Evolutionary conservation across 2,888 invertebrate species (phyloP), one percentile per base, ranked within the genome.

Genomic region (Eucera pruinosa): DNA sequence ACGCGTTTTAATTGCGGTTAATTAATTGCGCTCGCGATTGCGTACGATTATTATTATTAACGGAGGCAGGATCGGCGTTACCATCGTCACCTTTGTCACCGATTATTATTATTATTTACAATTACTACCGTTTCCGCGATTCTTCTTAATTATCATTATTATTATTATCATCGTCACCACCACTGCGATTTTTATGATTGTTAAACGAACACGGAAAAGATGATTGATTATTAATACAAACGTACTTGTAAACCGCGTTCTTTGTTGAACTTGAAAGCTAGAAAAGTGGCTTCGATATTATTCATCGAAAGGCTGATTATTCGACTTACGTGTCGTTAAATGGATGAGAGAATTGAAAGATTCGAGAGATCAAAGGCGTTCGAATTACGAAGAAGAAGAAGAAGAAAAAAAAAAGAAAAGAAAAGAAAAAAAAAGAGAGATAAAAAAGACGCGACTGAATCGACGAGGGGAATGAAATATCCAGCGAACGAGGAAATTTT

Each of bases 131-230:
- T 9, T 11, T 9, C 36, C n/a, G n/a, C n/a, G n/a, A 36, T 36
- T 36, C 36, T 11, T 36, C 6, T 36, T 36, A 36, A 33, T 23
- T 23, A 13, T 18, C 15, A 15, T 0, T 33, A 33, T n/a, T 25
- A 36, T 62, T 25, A 36, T 23, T 78, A 80, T 78, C 61, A 77
- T 69, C n/a, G n/a, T n/a, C n/a, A n/a, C n/a, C n/a, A n/a, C n/a
- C n/a, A n/a, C n/a, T n/a, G n/a, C n/a, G n/a, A n/a, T 62, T 74
- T 64, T 68, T 57, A 50, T 74, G 58, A 52, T 48, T 64, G 68
- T 67, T 68, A 61, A 36, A 11, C 25, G 20, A 55, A 20, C 43
- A 23, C 48, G n/a, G n/a, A n/a, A n/a, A 20, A 58, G 50, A 74
- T 36, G 33, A 62, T 75, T 60, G 36, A 67, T 57, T 61, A 50